phyloP scores from a whole-genome alignment of 2,888 invertebrate species.

The Chymomyza procnemis region DNA sequence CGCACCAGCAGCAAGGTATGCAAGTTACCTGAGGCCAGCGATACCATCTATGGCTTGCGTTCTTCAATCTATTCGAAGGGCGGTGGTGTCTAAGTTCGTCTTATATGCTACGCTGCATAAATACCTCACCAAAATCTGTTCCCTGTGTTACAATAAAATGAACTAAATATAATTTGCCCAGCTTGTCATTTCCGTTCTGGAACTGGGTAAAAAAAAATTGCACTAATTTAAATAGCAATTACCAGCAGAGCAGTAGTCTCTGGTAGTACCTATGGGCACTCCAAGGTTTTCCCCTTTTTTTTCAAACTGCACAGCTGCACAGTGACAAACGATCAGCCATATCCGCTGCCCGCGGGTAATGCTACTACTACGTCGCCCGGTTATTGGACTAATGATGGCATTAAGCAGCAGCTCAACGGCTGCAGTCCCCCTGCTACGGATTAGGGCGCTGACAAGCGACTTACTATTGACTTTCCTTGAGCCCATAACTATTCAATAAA shows the following conservation, averaged over 20 bases:
- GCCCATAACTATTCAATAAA: constrained; percentile 60
- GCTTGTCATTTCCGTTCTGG: constrained; percentile 27
- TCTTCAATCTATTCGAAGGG: constrained; percentile 26
- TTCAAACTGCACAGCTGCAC: constrained; percentile 22
- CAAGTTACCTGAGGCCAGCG: constrained; percentile 61
- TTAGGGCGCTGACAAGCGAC: constrained; percentile 9
- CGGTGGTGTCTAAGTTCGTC: no score
- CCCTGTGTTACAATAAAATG: not conserved
- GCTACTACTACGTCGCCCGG: constrained; percentile 12
- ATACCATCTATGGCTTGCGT: constrained; percentile 58
- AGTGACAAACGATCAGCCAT: constrained; percentile 69
- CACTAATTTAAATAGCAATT: constrained; percentile 69
- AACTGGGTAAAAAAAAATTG: constrained; percentile 52
- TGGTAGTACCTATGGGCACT: not conserved
- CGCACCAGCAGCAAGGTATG: constrained; percentile 52
- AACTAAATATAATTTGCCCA: constrained; percentile 5
- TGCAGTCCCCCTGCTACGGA: not conserved
- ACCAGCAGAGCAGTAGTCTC: constrained; percentile 25
- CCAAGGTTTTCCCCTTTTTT: not conserved
- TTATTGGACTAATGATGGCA: constrained; percentile 57
- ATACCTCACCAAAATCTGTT: not conserved
- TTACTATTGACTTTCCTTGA: constrained; percentile 34
- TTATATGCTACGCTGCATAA: no score
- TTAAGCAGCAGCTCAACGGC: constrained; percentile 43
- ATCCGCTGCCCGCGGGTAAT: constrained; percentile 57